Conservation (phyloP, 2,888 invertebrate species). For the Calameuta pallipes region DNA sequence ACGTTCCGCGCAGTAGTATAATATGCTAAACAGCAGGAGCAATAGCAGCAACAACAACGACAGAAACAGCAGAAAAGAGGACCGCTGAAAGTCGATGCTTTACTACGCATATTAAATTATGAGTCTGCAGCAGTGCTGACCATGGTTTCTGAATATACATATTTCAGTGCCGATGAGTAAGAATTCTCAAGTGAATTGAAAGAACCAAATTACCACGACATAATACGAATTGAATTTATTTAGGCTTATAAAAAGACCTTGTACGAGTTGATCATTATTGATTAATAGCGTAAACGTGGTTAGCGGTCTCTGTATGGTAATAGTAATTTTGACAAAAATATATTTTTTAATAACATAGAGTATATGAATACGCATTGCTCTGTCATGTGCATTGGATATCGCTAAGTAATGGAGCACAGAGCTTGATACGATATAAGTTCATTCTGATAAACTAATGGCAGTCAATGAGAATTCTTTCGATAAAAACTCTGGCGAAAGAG, state of each 20-base stretch:
- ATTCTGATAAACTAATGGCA: background rate
- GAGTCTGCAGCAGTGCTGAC: conserved; percentile 47
- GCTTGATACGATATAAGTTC: background rate
- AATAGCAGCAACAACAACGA: conserved; percentile 13
- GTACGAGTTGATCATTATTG: background rate
- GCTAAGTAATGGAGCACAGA: background rate
- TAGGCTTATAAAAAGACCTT: background rate
- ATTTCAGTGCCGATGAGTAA: background rate
- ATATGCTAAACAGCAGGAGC: conserved; percentile 29
- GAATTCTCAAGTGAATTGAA: background rate
- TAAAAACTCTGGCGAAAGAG: background rate
- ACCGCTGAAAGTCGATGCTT: conserved; percentile 31
- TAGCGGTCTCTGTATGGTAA: background rate
- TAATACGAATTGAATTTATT: background rate
- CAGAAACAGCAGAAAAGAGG: background rate
- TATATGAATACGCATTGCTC: background rate
- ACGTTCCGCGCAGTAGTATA: conserved; percentile 18
- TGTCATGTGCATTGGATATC: background rate
- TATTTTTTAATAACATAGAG: background rate
- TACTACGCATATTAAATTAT: conserved; percentile 46
- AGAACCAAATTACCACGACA: background rate
- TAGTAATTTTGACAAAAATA: background rate
- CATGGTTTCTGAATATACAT: conserved; percentile 19
- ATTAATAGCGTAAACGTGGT: background rate
- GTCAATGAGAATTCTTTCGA: conserved; percentile 6